phyloP scores from a whole-genome alignment of 2,888 invertebrate species.

The Drosophila tanythrix region DNA sequence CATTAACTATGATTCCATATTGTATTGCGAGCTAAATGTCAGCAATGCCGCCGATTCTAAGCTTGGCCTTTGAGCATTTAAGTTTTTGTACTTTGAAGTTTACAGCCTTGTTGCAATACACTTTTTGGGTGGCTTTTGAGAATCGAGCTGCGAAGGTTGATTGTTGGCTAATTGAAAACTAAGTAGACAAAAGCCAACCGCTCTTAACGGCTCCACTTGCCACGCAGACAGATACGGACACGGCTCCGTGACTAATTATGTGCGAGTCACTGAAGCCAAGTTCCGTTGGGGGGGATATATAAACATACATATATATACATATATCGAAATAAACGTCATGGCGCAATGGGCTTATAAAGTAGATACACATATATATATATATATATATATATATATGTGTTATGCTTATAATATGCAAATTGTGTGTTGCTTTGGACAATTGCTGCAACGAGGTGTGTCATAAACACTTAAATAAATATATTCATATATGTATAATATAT shows the following conservation, averaged over 20 bases:
- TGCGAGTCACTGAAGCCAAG: slow-evolving; percentile 63
- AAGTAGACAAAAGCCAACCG: slow-evolving; percentile 41
- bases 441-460: slow-evolving; percentile 48
- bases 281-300: slow-evolving; percentile 52
- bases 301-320: slow-evolving; percentile 8
- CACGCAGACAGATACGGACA: slow-evolving; percentile 30
- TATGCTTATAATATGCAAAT: slow-evolving; percentile 58
- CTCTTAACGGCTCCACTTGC: slow-evolving; percentile 29
- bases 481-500: neutral
- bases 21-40: slow-evolving; percentile 48
- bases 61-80: slow-evolving; percentile 49
- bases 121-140: slow-evolving; percentile 23
- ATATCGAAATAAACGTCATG: slow-evolving; percentile 55
- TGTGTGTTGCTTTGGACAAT: slow-evolving; percentile 26
- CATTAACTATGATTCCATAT: slow-evolving; percentile 33
- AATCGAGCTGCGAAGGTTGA: slow-evolving; percentile 47
- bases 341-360: slow-evolving; percentile 51
- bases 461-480: slow-evolving; percentile 26
- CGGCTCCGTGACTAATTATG: slow-evolving; percentile 59
- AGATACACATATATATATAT: slow-evolving; percentile 28
- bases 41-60: slow-evolving; percentile 56
- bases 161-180: slow-evolving; percentile 54
- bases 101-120: slow-evolving; percentile 33
- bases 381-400: slow-evolving; percentile 18
- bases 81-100: slow-evolving; percentile 28